Conservation (phyloP, 2,113 vertebrate genomes). For the Geothlypis trichas region DNA sequence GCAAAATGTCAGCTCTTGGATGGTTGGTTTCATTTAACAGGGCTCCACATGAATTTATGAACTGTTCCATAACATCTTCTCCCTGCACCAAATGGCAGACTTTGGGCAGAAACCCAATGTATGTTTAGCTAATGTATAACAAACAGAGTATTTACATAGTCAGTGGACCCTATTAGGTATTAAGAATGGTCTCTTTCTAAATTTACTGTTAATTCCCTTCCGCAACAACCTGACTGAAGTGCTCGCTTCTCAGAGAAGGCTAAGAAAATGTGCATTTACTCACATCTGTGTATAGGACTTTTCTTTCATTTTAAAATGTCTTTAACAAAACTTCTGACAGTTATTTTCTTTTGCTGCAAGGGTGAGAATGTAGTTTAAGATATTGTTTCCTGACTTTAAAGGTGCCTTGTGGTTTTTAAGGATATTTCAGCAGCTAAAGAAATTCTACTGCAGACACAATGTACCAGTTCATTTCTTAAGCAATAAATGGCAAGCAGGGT, state of each 20-base stretch:
- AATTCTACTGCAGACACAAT: constrained; percentile 63
- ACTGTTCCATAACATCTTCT: constrained; percentile 82
- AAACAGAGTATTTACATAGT: constrained; percentile 83
- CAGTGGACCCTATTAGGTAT: constrained; percentile 73
- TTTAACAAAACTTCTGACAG: constrained; percentile 71
- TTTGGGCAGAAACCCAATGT: constrained; percentile 83
- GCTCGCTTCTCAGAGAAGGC: not conserved
- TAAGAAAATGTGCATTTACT: not conserved
- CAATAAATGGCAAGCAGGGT: constrained; percentile 73
- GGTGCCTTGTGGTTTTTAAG: constrained; percentile 61
- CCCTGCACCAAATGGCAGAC: constrained; percentile 79
- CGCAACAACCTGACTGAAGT: constrained; percentile 59
- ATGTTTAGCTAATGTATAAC: constrained; percentile 83
- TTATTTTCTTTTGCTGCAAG: constrained; percentile 52
- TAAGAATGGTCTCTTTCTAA: constrained; percentile 72
- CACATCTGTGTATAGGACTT: not conserved
- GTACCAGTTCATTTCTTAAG: constrained; percentile 74
- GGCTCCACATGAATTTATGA: constrained; percentile 82
- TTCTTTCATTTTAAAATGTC: constrained; percentile 54
- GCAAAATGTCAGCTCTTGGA: constrained; percentile 81
- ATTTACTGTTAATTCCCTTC: constrained; percentile 74
- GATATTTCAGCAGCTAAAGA: constrained; percentile 61
- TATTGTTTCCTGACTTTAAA: constrained; percentile 71
- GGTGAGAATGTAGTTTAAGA: constrained; percentile 62
- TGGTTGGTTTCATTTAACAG: constrained; percentile 82